Evolutionary conservation across 2,888 invertebrate species (phyloP), one percentile per base, ranked within the genome.

Genomic region (Achlya flavicornis): DNA sequence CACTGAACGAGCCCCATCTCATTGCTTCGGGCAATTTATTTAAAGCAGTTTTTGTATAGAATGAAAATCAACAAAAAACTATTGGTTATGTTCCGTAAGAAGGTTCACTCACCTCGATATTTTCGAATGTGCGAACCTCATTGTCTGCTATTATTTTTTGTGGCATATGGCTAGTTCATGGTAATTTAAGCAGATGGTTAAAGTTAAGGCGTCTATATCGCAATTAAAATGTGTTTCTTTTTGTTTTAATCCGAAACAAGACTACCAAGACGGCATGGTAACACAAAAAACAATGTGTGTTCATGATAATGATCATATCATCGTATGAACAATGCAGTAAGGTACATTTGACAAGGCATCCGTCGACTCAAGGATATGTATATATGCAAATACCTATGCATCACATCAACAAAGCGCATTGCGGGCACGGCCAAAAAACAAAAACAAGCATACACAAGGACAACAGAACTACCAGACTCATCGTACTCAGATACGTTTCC

Each of bases 111-210:
- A 92, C 92, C 92, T 88, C 88, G 75, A 85, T 84, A 83, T 85
- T 88, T 88, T 86, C 84, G 85, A 90, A 92, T 91, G 90, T 91
- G 91, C 90, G 88, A 89, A 89, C 83, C 88, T 90, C 91, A 89
- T 91, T 90, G 91, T 90, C 88, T 89, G 85, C 77, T 81, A 76
- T 76, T 78, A 83, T 89, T 91, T 92, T 91, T 92, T 91, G 88
- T 88, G 84, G 83, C 85, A 85, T 89, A 90, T 89, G 87, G 86
- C 84, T 83, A 84, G 85, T 85, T 86, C 82, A 82, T 85, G 79
- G 83, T 79, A 83, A 85, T 84, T 81, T 80, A 75, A 78, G 76
- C 78, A 84, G 76, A 85, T 84, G 79, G 74, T 79, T 79, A 83
- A 84, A 79, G 80, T 73, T 77, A 75, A 64, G 64, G 64, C 65